These are phyloP conservation scores for Crypturellus tataupa DNA, from an alignment of 2,797 vertebrate genomes.

Conservation along the genomic window DNA sequence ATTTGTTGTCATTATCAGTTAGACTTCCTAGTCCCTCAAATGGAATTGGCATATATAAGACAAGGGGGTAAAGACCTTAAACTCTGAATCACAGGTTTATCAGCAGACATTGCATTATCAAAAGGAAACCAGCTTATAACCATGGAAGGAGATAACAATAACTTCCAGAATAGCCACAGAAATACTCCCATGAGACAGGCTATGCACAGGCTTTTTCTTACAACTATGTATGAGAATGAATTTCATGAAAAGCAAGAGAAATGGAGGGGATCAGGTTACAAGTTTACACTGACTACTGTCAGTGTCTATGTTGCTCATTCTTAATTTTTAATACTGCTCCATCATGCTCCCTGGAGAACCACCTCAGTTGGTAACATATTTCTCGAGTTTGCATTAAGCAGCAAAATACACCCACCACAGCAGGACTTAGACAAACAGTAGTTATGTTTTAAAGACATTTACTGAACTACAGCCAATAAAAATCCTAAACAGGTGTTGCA, in stretches of 20 bases:
- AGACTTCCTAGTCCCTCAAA: background rate
- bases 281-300: background rate
- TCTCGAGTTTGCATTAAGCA: background rate
- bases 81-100: background rate
- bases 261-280: background rate
- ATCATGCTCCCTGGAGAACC: background rate
- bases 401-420: background rate
- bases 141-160: background rate
- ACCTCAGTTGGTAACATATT: background rate
- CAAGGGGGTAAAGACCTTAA: background rate
- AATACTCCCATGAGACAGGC: background rate
- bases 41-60: background rate
- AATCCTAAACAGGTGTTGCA: background rate
- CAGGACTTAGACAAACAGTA: background rate
- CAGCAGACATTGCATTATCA: background rate
- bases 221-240: background rate
- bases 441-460: background rate
- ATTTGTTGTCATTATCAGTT: background rate
- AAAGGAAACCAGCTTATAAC: background rate
- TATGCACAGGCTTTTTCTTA: background rate
- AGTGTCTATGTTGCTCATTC: background rate
- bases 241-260: background rate
- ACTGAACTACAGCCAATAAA: background rate
- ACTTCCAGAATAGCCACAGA: background rate
- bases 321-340: background rate